Evolutionary conservation across 2,888 invertebrate genomes (phyloP), one percentile per base, ranked within the genome.

Genomic region (Stictocephala bisonia): DNA sequence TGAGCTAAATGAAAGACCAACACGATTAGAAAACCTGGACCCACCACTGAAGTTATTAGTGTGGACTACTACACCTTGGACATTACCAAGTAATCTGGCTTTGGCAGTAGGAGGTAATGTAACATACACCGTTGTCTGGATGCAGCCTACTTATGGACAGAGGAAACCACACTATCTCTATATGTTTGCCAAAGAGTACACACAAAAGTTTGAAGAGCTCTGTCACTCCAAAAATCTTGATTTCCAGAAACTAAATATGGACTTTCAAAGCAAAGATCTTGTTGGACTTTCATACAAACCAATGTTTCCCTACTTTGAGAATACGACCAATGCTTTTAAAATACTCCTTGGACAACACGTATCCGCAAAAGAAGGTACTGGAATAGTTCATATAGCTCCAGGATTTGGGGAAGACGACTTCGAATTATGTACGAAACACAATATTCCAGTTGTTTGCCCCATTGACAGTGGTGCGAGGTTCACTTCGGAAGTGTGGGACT

Each of bases 331-430:
- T 18, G 31, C 69, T 20, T 69, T 69, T 35, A 29, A 31, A 13
- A 31, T 69, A 22, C 15, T 69, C 22, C 31, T 22, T 11, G 50
- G 51, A 18, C 26, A 48, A 29, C 48, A 51, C 31, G 69, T 69
- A 2, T 51, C 15, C 18, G 69, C 50, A 9, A 24, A 50, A 18
- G 69, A 69, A 31, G 69, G 69, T n/a, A 69, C 69, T 20, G 69
- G 69, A 7, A 24, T 69, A 3, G 69, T 69, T 24, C 69, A 69
- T 35, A 69, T 51, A 15, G 69, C 69, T 22, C 69, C 69, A 22
- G 53, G 51, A 11, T 69, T 69, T 51, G 69, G 69, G 13, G 69
- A 50, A 69, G 69, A 69, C 9, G 69, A 69, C 31, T 69, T 35
- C 35, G 13, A 22, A 2, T 35, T 69, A 24, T 50, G 51, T 9